Evolutionary conservation across 1,140 invertebrate genomes (phyloP).

Genomic region (Chymomyza costata): DNA sequence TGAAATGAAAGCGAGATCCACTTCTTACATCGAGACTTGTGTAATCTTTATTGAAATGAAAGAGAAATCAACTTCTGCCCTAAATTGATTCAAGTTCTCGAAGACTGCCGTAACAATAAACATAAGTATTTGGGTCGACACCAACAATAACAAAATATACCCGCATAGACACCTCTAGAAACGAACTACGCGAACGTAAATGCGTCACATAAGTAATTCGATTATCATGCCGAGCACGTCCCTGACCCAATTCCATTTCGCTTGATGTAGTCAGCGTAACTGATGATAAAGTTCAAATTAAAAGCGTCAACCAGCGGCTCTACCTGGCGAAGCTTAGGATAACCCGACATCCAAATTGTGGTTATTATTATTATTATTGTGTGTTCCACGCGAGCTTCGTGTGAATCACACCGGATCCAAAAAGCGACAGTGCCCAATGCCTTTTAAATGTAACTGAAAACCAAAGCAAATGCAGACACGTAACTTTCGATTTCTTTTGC

Average conservation of each 20-base stretch:
- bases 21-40: no score
- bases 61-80: no score
- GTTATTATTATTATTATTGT: no score
- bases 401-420: constrained; percentile 59
- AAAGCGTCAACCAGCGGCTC: constrained; percentile 37
- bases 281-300: constrained; percentile 24
- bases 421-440: constrained; percentile 27
- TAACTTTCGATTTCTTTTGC: constrained; percentile 66
- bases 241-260: constrained; percentile 61
- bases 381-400: constrained; percentile 29
- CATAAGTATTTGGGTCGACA: no score
- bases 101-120: no score
- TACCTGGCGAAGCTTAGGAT: no score
- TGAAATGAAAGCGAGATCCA: no score
- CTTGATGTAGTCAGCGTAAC: constrained; percentile 6
- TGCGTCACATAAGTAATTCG: constrained; percentile 51
- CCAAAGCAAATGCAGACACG: constrained; percentile 22
- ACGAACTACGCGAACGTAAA: constrained; percentile 14
- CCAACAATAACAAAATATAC: no score
- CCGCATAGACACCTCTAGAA: not conserved
- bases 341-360: no score
- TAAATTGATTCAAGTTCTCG: no score
- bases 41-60: no score
- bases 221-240: constrained; percentile 68
- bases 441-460: constrained; percentile 61